phyloP scores from a whole-genome alignment of 2,888 invertebrate species.

The Tortricodes alternella region DNA sequence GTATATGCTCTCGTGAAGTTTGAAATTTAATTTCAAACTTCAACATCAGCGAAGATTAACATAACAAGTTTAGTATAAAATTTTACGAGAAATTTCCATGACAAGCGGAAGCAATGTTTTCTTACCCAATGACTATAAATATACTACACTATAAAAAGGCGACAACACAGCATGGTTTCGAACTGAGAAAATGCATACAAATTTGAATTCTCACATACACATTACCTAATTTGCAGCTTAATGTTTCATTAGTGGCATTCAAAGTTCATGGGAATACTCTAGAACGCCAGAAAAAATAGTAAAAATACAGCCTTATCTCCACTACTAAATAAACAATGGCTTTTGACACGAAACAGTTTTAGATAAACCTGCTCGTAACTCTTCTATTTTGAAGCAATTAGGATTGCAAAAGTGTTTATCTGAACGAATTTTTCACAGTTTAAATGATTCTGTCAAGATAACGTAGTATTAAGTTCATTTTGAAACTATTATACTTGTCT shows the following conservation, averaged over 20 bases:
- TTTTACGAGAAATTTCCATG: slow-evolving; percentile 36
- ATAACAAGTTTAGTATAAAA: slow-evolving; percentile 40
- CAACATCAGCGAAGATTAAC: slow-evolving; percentile 36
- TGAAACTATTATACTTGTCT: background rate
- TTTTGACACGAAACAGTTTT: slow-evolving; percentile 48
- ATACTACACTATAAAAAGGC: slow-evolving; percentile 40
- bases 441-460: background rate
- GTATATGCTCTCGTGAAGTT: slow-evolving; percentile 46
- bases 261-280: slow-evolving; percentile 62
- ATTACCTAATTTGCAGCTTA: slow-evolving; percentile 75
- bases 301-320: slow-evolving; percentile 47
- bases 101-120: slow-evolving; percentile 44
- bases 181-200: slow-evolving; percentile 52
- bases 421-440: slow-evolving; percentile 5
- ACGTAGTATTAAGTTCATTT: background rate
- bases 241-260: slow-evolving; percentile 62
- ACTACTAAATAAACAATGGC: slow-evolving; percentile 60
- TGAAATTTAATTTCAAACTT: slow-evolving; percentile 22
- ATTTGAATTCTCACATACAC: slow-evolving; percentile 71
- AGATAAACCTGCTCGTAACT: slow-evolving; percentile 40
- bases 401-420: background rate
- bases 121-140: slow-evolving; percentile 47
- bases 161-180: slow-evolving; percentile 40
- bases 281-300: slow-evolving; percentile 45
- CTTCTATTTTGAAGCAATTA: slow-evolving; percentile 25